These are phyloP conservation scores for Tachyglossus aculeatus DNA, from an alignment of 2,797 vertebrate species.

Conservation along the genomic window DNA sequence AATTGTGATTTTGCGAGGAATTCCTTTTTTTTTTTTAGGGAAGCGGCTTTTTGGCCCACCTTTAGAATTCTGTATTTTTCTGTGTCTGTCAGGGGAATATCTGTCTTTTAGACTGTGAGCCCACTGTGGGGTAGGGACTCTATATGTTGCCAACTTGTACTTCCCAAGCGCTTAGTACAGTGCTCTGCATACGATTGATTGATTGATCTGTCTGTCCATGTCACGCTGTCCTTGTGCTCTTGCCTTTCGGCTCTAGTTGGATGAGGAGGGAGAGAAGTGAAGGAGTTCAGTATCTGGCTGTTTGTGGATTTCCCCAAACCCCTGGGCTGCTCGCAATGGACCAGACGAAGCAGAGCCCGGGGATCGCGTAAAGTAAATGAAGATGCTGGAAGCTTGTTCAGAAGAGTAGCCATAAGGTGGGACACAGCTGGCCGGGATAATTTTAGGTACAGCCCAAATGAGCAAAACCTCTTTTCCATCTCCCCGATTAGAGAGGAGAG, in stretches of 20 bases:
- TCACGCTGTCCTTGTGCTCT: not conserved
- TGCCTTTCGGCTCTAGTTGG: not conserved
- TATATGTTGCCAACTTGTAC: no score
- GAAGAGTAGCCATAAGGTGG: not conserved
- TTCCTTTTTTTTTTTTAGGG: no score
- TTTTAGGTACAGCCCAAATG: not conserved
- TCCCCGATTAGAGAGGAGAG: not conserved
- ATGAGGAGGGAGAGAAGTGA: not conserved
- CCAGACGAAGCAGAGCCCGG: not conserved
- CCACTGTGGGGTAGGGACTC: no score
- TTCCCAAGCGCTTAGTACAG: no score
- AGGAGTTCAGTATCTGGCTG: not conserved
- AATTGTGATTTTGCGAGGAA: no score
- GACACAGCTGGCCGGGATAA: not conserved
- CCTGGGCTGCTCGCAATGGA: not conserved
- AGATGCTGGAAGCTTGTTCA: not conserved
- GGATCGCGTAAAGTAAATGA: not conserved
- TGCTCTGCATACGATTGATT: no score
- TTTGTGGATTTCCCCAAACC: not conserved
- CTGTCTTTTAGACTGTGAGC: no score
- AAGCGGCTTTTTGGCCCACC: no score
- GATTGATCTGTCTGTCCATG: not conserved
- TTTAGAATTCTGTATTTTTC: no score
- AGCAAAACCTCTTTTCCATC: not conserved
- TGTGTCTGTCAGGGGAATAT: no score